phyloP scores from a whole-genome alignment of 2,888 invertebrate genomes.

The Cephus nigrinus region DNA sequence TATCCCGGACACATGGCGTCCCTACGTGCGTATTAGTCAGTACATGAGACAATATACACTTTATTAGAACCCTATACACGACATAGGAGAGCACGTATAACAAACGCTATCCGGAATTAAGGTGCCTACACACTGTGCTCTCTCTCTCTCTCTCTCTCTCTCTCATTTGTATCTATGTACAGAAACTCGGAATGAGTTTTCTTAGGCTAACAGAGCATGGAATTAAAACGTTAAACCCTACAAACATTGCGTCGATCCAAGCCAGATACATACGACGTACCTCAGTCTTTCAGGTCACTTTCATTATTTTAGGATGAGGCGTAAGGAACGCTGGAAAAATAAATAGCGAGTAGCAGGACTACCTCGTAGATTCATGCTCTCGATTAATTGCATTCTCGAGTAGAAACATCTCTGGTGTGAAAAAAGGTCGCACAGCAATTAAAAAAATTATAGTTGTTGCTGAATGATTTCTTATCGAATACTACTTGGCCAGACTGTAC shows the following conservation, averaged over 20 bases:
- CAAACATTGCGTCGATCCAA: neutral
- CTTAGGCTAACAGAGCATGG: neutral
- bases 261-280: neutral
- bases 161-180: neutral
- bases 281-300: neutral
- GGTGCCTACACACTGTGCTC: neutral
- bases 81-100: neutral
- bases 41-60: neutral
- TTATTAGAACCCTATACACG: neutral
- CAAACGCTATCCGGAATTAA: neutral
- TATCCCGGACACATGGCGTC: neutral
- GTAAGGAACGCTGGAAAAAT: neutral
- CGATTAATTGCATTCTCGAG: neutral
- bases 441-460: neutral
- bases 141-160: neutral
- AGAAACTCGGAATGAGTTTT: neutral
- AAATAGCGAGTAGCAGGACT: neutral
- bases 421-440: neutral
- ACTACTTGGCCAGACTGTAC: neutral
- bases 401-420: neutral
- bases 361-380: neutral
- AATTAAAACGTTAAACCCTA: neutral
- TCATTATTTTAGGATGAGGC: neutral
- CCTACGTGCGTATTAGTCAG: too few relatives aligned
- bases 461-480: neutral